These are phyloP conservation scores for Nasonia giraulti DNA, from an alignment of 1,140 invertebrate species.

Conservation along the genomic window DNA sequence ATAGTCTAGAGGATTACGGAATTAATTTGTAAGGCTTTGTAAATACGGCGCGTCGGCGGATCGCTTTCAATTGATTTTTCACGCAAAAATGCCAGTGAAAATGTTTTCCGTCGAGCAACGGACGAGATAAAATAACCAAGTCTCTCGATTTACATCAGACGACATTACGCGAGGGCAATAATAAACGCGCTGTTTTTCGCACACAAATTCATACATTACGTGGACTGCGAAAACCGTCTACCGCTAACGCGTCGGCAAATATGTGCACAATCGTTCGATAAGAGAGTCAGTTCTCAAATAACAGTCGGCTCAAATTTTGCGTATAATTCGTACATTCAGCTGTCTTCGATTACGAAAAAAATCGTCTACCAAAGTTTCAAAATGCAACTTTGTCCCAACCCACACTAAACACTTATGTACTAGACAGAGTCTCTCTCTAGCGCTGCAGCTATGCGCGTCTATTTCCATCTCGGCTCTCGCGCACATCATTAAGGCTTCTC, in stretches of 20 bases:
- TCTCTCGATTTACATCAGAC: no score
- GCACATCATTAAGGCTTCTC: constrained; percentile 19
- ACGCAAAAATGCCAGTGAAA: no score
- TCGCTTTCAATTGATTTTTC: no score
- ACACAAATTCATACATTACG: neutral
- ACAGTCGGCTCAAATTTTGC: neutral
- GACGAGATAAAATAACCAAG: no score
- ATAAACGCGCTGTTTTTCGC: neutral
- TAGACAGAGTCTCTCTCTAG: neutral
- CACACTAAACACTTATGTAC: neutral
- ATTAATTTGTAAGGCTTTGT: no score
- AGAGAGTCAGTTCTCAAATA: neutral
- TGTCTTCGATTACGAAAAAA: neutral
- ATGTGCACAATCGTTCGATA: neutral
- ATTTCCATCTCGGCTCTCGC: constrained; percentile 27
- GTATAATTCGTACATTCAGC: neutral
- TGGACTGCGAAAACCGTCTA: neutral
- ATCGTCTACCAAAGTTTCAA: neutral
- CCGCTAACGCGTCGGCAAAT: neutral
- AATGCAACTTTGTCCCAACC: neutral
- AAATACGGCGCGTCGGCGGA: no score
- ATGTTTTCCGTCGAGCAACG: no score
- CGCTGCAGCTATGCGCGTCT: constrained; percentile 24
- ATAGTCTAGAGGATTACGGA: no score
- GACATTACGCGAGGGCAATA: neutral